Conservation (phyloP, 2,113 vertebrate genomes). For the Morone chrysops region DNA sequence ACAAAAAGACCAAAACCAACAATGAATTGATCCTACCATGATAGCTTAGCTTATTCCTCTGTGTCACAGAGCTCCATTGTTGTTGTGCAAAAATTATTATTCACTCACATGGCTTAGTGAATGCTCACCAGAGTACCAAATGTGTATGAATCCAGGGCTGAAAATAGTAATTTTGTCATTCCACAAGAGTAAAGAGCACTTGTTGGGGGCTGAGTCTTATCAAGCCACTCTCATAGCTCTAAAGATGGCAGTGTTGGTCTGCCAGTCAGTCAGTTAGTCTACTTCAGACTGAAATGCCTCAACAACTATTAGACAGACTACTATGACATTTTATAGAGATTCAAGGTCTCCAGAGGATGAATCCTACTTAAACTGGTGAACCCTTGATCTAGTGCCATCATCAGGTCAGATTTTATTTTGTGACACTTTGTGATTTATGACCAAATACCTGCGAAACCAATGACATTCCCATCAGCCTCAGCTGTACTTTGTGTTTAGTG, state of each 20-base stretch:
- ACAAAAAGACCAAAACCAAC: slow-evolving; percentile 48
- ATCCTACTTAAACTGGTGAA: neutral
- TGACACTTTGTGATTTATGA: neutral
- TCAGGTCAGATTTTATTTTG: neutral
- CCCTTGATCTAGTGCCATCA: neutral
- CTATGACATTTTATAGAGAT: neutral
- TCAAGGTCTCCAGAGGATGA: neutral
- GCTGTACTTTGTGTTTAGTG: neutral
- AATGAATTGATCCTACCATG: neutral
- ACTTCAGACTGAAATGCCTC: neutral
- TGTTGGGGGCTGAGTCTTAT: neutral
- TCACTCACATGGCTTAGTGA: no score
- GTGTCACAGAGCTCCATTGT: neutral
- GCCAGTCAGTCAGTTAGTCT: neutral
- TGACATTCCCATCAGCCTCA: neutral
- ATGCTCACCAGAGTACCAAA: neutral
- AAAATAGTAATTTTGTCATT: neutral
- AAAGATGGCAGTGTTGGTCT: neutral
- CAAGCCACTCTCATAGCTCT: neutral
- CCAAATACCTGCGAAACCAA: neutral
- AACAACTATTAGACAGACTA: neutral
- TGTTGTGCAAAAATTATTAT: neutral
- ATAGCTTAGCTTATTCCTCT: no score
- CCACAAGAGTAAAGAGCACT: no score
- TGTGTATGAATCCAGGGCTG: neutral